Evolutionary conservation across 2,797 vertebrate species (phyloP).

Genomic region (Avahi laniger): DNA sequence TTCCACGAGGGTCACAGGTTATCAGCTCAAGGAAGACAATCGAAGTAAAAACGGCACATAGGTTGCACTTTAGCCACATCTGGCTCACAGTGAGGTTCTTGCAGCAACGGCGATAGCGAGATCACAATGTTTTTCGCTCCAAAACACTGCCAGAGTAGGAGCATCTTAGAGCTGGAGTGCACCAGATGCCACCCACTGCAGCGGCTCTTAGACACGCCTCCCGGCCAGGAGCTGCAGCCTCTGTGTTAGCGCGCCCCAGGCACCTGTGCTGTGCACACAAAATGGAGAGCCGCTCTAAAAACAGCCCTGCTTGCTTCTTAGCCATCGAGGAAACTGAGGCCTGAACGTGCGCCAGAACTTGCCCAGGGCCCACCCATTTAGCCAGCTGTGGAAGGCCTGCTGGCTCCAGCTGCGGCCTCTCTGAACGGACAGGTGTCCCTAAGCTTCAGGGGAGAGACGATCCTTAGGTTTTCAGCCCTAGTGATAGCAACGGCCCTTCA

Average conservation of each 20-base stretch:
- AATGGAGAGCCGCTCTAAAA: not conserved
- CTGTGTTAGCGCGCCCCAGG: not conserved
- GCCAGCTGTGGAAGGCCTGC: not conserved
- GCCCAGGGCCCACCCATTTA: too few relatives aligned
- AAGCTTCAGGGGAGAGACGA: not conserved
- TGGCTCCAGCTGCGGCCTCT: not conserved
- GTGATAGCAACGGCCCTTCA: rapidly evolving
- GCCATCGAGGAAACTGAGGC: not conserved
- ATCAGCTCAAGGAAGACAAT: not conserved
- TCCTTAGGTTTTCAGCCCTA: not conserved
- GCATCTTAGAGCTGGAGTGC: not conserved
- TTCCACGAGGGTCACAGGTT: not conserved
- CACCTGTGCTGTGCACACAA: rapidly evolving
- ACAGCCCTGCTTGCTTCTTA: not conserved
- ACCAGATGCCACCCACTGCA: too few relatives aligned
- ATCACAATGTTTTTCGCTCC: not conserved
- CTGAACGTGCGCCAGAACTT: not conserved
- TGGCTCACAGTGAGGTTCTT: rapidly evolving
- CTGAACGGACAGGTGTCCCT: not conserved
- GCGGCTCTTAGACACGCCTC: not conserved
- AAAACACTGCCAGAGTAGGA: not conserved
- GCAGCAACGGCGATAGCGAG: not conserved
- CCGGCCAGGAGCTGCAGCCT: rapidly evolving
- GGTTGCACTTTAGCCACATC: too few relatives aligned
- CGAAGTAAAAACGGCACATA: rapidly evolving